Evolutionary conservation across 2,888 invertebrate genomes (phyloP).

Genomic region (Osmoderma eremita): DNA sequence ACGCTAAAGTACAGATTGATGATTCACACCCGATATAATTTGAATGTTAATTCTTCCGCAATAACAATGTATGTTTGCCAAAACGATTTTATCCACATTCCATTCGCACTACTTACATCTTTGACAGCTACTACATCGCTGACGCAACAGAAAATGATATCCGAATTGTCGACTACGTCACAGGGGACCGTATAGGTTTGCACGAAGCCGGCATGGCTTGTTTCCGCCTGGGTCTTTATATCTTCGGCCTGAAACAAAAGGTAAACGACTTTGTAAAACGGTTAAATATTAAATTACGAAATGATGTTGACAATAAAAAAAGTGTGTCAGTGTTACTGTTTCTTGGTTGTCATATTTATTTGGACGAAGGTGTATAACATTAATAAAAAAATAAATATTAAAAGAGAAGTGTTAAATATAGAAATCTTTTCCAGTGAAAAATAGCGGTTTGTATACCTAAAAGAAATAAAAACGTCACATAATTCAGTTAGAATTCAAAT

Average conservation of each 20-base stretch:
- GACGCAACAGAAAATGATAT: constrained; percentile 95
- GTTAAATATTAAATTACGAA: not conserved
- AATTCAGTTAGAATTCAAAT: no score
- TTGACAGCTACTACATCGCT: constrained; percentile 93
- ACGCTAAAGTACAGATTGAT: no score
- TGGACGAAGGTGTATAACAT: no score
- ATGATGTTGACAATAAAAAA: no score
- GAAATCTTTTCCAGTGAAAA: no score
- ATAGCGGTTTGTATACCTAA: no score
- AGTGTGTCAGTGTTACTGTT: no score
- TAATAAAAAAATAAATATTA: no score
- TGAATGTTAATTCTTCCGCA: not conserved
- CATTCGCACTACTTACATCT: constrained; percentile 73
- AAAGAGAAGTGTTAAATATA: no score
- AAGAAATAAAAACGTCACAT: no score
- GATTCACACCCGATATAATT: not conserved
- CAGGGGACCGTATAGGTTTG: constrained; percentile 87
- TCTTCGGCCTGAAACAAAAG: constrained; percentile 58
- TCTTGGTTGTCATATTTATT: no score
- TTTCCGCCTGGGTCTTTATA: constrained; percentile 58
- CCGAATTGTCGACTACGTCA: constrained; percentile 90
- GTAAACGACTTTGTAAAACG: not conserved
- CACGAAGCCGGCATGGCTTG: constrained; percentile 73
- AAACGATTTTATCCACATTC: not conserved
- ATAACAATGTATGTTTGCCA: not conserved